phyloP scores from a whole-genome alignment of 2,113 vertebrate species.

The Machaerirhynchus nigripectus region DNA sequence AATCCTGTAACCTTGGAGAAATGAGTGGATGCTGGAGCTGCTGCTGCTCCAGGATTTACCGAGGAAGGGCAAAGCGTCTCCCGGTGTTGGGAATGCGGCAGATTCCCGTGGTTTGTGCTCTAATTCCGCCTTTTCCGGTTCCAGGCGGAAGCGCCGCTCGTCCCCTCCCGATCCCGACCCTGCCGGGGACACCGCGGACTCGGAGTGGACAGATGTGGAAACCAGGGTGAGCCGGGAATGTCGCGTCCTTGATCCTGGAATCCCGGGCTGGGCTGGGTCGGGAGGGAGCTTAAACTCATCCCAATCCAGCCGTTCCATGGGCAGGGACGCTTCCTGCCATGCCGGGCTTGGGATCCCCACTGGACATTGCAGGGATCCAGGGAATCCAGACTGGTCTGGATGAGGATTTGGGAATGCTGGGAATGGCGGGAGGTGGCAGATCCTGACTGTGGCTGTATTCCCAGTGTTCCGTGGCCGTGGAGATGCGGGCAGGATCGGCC shows the following conservation, averaged over 20 bases:
- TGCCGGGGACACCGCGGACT: constrained; percentile 59
- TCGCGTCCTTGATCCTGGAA: accelerated
- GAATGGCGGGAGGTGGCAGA: accelerated
- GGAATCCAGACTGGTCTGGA: background rate
- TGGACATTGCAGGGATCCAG: accelerated
- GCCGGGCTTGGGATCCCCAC: background rate
- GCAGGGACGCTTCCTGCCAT: accelerated
- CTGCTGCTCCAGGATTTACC: background rate
- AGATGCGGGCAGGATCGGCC: constrained; percentile 90
- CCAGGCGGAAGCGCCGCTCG: constrained; percentile 86
- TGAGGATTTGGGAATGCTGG: background rate
- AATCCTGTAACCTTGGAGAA: background rate
- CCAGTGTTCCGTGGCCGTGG: constrained; percentile 90
- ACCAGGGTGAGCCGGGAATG: constrained; percentile 80
- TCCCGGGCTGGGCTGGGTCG: accelerated
- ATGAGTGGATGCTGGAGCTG: background rate
- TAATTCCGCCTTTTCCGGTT: accelerated
- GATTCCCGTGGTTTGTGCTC: accelerated
- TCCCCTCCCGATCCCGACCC: constrained; percentile 56
- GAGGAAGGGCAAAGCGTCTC: accelerated
- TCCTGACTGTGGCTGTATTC: background rate
- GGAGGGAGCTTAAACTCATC: background rate
- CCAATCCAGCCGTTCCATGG: background rate
- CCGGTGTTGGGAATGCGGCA: background rate
- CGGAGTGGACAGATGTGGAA: constrained; percentile 90